Percentiles rank a stretch among this genome's conserved stretches.
Conservation (phyloP, 2,113 vertebrate genomes). For the Seriola rivoliana region DNA sequence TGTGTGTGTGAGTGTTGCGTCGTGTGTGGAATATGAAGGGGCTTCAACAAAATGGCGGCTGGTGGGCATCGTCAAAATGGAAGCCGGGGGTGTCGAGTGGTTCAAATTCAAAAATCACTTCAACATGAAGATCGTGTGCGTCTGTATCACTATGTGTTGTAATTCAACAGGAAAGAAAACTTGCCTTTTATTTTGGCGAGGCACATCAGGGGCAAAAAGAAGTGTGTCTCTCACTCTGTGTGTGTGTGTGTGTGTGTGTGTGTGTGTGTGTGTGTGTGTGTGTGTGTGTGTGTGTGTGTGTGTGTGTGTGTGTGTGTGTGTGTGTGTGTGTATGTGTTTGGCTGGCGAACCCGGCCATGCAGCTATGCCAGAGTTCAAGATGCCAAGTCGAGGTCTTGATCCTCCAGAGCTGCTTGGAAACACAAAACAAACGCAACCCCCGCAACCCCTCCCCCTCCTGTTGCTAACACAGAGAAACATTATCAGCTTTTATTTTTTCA, state of each 20-base stretch:
- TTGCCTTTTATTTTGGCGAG: constrained; percentile 32
- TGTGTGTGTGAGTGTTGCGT: background rate
- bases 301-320: constrained; percentile 41
- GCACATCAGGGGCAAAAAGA: background rate
- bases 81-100: constrained; percentile 56
- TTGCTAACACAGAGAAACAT: background rate
- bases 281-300: constrained; percentile 30
- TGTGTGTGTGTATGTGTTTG: constrained; percentile 41
- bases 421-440: constrained; percentile 51
- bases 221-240: background rate
- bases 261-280: constrained; percentile 43
- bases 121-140: background rate
- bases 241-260: constrained; percentile 39
- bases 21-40: constrained; percentile 18
- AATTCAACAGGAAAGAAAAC: background rate
- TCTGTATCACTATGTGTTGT: background rate
- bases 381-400: constrained; percentile 87
- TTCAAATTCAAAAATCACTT: background rate
- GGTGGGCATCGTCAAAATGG: constrained; percentile 73
- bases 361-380: constrained; percentile 88
- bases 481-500: background rate
- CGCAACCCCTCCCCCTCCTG: background rate
- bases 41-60: constrained; percentile 80
- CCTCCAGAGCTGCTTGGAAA: constrained; percentile 75
- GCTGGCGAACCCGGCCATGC: background rate